Evolutionary conservation across 2,113 vertebrate genomes (phyloP).

Genomic region (Limanda limanda): DNA sequence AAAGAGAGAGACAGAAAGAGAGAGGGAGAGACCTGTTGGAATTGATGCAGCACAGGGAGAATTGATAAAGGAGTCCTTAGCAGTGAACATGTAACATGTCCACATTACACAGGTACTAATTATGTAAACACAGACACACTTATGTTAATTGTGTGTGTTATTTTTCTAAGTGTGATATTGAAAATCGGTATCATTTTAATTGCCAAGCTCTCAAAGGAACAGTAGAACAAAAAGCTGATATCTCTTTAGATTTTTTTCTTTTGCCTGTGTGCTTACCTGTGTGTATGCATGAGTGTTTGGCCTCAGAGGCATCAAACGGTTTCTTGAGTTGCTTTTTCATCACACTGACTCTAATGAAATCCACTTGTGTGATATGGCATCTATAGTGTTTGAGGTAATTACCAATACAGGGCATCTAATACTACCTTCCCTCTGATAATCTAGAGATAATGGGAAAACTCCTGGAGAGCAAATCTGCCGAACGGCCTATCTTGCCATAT

Average conservation of each 20-base stretch:
- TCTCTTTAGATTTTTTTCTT: slow-evolving; percentile 6
- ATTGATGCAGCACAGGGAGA: too few species aligned
- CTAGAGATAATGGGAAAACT: not conserved
- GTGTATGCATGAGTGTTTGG: not conserved
- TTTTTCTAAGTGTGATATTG: not conserved
- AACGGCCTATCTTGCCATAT: too few species aligned
- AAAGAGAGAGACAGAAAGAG: too few species aligned
- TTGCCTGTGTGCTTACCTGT: not conserved
- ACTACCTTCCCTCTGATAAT: not conserved
- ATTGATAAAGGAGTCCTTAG: not conserved
- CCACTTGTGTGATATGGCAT: not conserved
- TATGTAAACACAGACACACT: not conserved
- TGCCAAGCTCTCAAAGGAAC: slow-evolving; percentile 22
- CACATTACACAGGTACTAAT: slow-evolving; percentile 2
- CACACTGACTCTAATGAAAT: not conserved
- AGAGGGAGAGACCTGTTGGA: too few species aligned
- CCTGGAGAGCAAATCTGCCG: too few species aligned
- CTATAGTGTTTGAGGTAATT: not conserved
- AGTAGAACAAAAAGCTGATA: slow-evolving; percentile 32
- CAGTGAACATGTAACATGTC: not conserved
- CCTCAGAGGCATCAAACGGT: too few species aligned
- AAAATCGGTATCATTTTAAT: slow-evolving; percentile 52
- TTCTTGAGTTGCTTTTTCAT: slow-evolving; percentile 32
- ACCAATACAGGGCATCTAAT: not conserved
- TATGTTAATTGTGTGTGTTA: not conserved